Evolutionary conservation across 1,140 invertebrate species (phyloP).

Genomic region (Sarcophaga bullata): DNA sequence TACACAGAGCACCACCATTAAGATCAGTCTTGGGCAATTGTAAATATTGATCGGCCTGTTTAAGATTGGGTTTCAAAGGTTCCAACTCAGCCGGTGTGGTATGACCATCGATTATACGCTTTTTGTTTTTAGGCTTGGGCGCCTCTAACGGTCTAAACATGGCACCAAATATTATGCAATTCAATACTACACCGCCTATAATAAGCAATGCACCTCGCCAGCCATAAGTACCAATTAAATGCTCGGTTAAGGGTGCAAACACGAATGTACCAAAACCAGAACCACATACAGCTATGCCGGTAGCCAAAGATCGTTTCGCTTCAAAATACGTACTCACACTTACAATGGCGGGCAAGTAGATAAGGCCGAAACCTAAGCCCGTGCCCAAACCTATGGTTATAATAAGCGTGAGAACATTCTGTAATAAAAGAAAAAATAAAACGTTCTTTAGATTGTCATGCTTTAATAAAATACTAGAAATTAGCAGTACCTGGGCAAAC

Average conservation of each 20-base stretch:
- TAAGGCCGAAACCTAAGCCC: conserved; percentile 92
- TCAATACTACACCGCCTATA: conserved; percentile 81
- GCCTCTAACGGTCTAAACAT: conserved; percentile 79
- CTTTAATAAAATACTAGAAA: no score
- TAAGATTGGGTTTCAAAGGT: conserved; percentile 51
- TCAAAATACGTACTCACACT: conserved; percentile 96
- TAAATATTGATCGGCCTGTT: conserved; percentile 56
- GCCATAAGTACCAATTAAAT: conserved; percentile 72
- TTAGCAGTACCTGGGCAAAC: conserved; percentile 70
- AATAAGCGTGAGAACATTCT: conserved; percentile 82
- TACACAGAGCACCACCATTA: conserved; percentile 48
- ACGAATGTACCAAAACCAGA: conserved; percentile 89
- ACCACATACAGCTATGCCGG: conserved; percentile 93
- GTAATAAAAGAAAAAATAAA: conserved; percentile 42
- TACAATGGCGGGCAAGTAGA: conserved; percentile 94
- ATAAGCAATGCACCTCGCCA: conserved; percentile 84
- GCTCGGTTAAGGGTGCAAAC: conserved; percentile 81
- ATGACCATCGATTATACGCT: conserved; percentile 61
- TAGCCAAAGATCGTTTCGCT: conserved; percentile 88
- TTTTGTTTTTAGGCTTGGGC: conserved; percentile 52
- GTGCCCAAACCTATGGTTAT: conserved; percentile 89
- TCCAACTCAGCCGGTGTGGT: conserved; percentile 57
- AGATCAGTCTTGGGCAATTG: conserved; percentile 50
- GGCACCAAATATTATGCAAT: conserved; percentile 85
- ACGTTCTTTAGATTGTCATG: no score